Base-by-base conservation (phyloP, 2,113 vertebrate genomes). In the Agapornis roseicollis region DNA sequence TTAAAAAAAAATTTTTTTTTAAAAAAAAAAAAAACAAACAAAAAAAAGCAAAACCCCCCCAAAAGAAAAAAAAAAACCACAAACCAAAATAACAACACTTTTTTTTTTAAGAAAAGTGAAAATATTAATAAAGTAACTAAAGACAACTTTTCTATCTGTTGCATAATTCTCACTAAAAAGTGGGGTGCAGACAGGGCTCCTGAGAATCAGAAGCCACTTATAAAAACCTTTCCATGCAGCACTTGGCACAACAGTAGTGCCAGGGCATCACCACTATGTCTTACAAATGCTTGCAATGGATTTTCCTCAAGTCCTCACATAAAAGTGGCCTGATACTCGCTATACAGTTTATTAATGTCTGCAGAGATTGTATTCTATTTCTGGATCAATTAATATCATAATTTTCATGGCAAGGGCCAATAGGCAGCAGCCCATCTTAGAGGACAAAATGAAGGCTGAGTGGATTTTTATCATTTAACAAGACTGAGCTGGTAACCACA, bases 391-490 rank as follows among this genome's bases (percentile, higher is more conserved):
- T 87, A 94, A 71, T 35, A 44, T 11, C n/a, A 24, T 52, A 16
- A 82, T 90, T 83, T 76, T 53, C 70, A 87, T 24, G 28, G 49
- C n/a, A 86, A 76, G 44, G 35, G 64, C 47, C 53, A 76, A 49
- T 35, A 80, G 49, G 71, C 66, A 92, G 55, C 39, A 91, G 60
- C 64, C 47, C 49, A 79, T 81, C 44, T 82, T 47, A 39, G 42
- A 84, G 77, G 78, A 79, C 28, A 22, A 55, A 93, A 94, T 29
- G 71, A 86, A 74, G 66, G 37, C 64, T 23, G 11, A 90, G n/a
- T 49, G 70, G 25, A 77, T 64, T 95, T 96, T 86, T 76, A 80
- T 66, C 74, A 73, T 66, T 92, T 95, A 83, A 70, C 70, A 49
- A 58, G 69, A 55, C 47, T 46, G 66, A 2, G 2, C 55, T 64